phyloP scores from a whole-genome alignment of 2,888 invertebrate species.

The Entomobrya multifasciata region DNA sequence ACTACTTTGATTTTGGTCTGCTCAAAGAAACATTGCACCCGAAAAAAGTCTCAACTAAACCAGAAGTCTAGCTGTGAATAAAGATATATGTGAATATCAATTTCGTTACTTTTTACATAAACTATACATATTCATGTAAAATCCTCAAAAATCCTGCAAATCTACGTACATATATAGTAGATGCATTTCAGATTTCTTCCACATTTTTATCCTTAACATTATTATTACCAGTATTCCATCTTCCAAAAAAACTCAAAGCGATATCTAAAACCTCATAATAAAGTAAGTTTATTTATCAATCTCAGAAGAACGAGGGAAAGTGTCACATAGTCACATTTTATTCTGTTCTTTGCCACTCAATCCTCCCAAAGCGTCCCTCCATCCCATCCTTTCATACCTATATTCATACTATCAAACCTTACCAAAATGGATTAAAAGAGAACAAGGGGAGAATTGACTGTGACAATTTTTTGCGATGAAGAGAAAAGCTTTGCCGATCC shows the following conservation, averaged over 20 bases:
- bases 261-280: not conserved
- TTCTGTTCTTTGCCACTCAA: slow-evolving; percentile 16
- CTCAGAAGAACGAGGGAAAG: slow-evolving; percentile 22
- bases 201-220: not conserved
- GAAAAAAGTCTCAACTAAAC: slow-evolving; percentile 19
- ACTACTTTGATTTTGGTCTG: not conserved
- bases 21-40: slow-evolving; percentile 24
- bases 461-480: slow-evolving; percentile 59
- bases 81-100: not conserved
- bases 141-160: too few species aligned
- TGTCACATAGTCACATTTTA: slow-evolving; percentile 54
- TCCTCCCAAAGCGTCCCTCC: not conserved
- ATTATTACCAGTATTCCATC: not conserved
- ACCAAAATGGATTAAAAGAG: slow-evolving; percentile 49
- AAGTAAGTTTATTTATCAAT: slow-evolving; percentile 25
- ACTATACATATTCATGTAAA: too few species aligned
- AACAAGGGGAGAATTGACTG: slow-evolving; percentile 47
- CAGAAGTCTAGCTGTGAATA: not conserved
- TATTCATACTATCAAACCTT: not conserved
- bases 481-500: slow-evolving; percentile 60
- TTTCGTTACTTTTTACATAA: too few species aligned
- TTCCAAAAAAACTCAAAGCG: not conserved
- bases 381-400: not conserved
- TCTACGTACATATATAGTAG: not conserved
- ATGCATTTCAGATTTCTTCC: not conserved